Evolutionary conservation across 2,888 invertebrate genomes (phyloP).

Genomic region (Dexiosoma caninum): DNA sequence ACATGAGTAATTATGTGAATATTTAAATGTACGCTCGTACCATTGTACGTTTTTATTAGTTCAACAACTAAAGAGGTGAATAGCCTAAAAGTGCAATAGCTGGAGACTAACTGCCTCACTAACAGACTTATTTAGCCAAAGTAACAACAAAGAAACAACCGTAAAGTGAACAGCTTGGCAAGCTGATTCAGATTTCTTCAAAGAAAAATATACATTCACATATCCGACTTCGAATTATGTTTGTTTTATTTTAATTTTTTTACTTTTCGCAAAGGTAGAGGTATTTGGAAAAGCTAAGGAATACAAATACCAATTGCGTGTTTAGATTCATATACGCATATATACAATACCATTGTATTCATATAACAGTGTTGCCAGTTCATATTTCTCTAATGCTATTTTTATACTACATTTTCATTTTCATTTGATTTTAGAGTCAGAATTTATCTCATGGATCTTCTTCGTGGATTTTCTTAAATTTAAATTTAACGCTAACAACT

Average conservation of each 20-base stretch:
- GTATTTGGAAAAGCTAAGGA: neutral
- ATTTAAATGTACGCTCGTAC: neutral
- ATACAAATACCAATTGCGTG: slow-evolving; percentile 14
- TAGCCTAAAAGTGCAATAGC: slow-evolving; percentile 35
- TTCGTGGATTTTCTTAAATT: too few relatives aligned
- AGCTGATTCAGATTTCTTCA: neutral
- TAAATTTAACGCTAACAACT: too few relatives aligned
- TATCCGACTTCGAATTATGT: neutral
- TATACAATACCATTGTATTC: too few relatives aligned
- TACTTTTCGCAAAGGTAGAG: neutral
- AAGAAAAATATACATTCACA: neutral
- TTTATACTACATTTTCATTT: too few relatives aligned
- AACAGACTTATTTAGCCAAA: neutral
- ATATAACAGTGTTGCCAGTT: neutral
- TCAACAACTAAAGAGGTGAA: slow-evolving; percentile 35
- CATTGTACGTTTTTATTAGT: neutral
- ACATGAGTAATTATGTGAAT: neutral
- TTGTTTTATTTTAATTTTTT: neutral
- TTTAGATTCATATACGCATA: neutral
- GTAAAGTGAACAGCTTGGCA: slow-evolving; percentile 10
- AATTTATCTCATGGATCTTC: too few relatives aligned
- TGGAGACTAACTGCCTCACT: neutral
- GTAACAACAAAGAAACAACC: neutral
- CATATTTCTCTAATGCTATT: too few relatives aligned
- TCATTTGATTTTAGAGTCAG: too few relatives aligned